phyloP scores from a whole-genome alignment of 2,797 vertebrate genomes.

The Pseudochaenichthys georgianus region DNA sequence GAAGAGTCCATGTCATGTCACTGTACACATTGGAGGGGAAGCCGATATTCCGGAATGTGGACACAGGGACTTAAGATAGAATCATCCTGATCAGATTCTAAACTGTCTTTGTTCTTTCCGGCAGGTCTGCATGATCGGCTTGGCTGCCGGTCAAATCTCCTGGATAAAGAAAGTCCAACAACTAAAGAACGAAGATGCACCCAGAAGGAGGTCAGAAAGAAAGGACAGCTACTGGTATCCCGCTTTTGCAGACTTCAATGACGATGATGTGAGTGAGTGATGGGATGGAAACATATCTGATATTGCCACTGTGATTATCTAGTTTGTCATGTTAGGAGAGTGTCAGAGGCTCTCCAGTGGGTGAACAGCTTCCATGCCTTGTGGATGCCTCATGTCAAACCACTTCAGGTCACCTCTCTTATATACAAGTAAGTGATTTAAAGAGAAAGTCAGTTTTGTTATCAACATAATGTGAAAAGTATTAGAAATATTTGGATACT shows the following conservation, averaged over 20 bases:
- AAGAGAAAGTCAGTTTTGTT: neutral
- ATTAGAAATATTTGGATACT: neutral
- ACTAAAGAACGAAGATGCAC: neutral
- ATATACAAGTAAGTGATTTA: neutral
- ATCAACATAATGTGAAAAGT: neutral
- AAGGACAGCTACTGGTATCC: conserved; percentile 69
- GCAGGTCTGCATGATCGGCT: conserved; percentile 69
- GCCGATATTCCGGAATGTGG: neutral
- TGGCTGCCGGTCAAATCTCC: conserved; percentile 69
- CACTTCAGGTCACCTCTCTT: too few species aligned
- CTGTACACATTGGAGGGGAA: too few species aligned
- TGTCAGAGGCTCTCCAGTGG: neutral
- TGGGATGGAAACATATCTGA: neutral
- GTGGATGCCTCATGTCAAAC: conserved; percentile 18
- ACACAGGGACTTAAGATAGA: neutral
- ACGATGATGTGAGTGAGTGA: conserved; percentile 33
- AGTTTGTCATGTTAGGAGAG: neutral
- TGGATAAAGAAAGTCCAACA: conserved; percentile 59
- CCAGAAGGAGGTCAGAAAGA: neutral
- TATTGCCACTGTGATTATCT: conserved; percentile 9
- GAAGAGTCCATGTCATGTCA: too few species aligned
- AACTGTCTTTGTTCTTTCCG: neutral
- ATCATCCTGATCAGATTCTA: neutral
- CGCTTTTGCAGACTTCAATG: conserved; percentile 70
- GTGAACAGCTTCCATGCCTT: neutral